Base-by-base conservation (phyloP, 2,797 vertebrate species). In the Micromesistius poutassou region DNA sequence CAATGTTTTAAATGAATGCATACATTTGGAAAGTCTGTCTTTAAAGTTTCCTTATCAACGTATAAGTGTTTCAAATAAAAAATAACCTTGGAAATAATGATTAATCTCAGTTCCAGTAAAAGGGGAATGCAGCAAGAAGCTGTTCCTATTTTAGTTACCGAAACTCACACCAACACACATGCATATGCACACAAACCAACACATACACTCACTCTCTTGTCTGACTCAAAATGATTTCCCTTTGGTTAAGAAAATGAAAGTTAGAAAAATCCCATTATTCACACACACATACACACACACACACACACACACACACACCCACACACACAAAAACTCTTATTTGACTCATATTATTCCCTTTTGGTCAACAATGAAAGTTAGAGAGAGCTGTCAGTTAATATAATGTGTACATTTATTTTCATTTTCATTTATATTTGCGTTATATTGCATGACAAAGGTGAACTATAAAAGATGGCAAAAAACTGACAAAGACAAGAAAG, bases 1-100 rank as follows among this genome's bases (percentile, higher is more conserved):
- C 0, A 50, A 74, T 75, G 66, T 55, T 55, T 78, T 30, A 74
- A 82, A 76, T 68, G 55, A 16, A 30, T 13, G 30, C 12, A 30
- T 71, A 71, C 4, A 66, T 28, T 5, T 70, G 28, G 8, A 70
- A 25, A 70, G 46, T 55, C 19, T 22, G 46, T 55, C 46, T 55
- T 22, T 55, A 42, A 42, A 14, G 1, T 13, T 38, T 38, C 9
- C 9, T 8, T 38, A 5, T 38, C 36, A 38, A 38, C 12, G 10
- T 16, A 42, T 16, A 42, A 42, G 14, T 42, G 40, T 3, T 42
- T 42, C 12, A 12, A 42, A 42, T 42, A 42, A 42, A 42, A 42
- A 42, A 42, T 36, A 36, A 36, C 35, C 35, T 36, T 36, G 36
- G 9, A 38, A 9, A 38, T 38, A 38, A 38, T 38, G 36, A 38